Evolutionary conservation across 2,797 vertebrate species (phyloP).

Genomic region (Geotrypetes seraphini): DNA sequence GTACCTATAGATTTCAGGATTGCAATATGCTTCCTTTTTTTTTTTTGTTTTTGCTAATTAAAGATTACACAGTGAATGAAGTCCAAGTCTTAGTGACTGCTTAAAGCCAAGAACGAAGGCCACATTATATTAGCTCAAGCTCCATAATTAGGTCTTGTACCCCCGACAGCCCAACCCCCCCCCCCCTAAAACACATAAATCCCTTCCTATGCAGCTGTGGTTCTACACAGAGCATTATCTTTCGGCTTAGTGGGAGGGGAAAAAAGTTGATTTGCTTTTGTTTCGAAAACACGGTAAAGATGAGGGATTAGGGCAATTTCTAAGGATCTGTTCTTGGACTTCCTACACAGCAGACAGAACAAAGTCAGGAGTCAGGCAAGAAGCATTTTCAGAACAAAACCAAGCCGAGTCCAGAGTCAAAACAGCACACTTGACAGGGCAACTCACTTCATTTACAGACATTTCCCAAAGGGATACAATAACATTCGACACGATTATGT

Average conservation of each 20-base stretch:
- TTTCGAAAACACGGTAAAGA: constrained; percentile 49
- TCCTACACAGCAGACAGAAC: constrained; percentile 34
- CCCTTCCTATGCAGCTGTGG: constrained; percentile 46
- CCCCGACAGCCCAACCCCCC: no score
- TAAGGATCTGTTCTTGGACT: constrained; percentile 29
- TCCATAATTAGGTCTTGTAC: constrained; percentile 52
- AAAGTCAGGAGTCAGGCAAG: constrained; percentile 32
- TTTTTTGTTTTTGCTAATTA: not conserved
- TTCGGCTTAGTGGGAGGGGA: constrained; percentile 54
- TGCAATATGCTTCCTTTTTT: not conserved
- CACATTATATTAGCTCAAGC: constrained; percentile 33
- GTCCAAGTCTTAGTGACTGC: constrained; percentile 20
- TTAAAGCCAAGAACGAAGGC: constrained; percentile 28
- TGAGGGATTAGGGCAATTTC: constrained; percentile 43
- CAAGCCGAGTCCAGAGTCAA: constrained; percentile 39
- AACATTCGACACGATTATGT: constrained; percentile 32
- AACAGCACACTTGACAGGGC: constrained; percentile 22
- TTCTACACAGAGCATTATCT: constrained; percentile 48
- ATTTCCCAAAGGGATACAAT: constrained; percentile 34
- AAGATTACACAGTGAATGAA: not conserved
- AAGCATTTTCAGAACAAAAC: constrained; percentile 39
- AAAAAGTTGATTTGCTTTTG: constrained; percentile 47
- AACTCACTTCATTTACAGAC: constrained; percentile 35
- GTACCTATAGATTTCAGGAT: not conserved
- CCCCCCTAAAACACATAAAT: constrained; percentile 42